phyloP scores from a whole-genome alignment of 1,140 invertebrate species.

The Dendroctonus ponderosae region DNA sequence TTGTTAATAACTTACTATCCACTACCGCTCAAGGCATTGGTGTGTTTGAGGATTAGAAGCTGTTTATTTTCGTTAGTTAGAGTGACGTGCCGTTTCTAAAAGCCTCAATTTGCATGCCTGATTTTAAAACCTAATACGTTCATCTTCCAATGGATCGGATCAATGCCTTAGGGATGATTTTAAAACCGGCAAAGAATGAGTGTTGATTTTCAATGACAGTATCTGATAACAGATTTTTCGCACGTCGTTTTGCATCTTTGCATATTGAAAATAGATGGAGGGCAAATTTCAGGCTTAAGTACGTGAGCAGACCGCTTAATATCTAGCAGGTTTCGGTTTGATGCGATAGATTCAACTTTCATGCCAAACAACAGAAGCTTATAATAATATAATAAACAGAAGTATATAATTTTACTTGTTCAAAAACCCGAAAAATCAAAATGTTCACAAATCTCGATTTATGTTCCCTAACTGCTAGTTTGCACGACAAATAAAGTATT shows the following conservation, averaged over 20 bases:
- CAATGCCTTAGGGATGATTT: slow-evolving; percentile 34
- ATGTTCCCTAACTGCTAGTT: too few relatives aligned
- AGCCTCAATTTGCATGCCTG: slow-evolving; percentile 16
- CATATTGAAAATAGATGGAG: slow-evolving; percentile 6
- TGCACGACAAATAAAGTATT: too few relatives aligned
- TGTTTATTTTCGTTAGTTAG: too few relatives aligned
- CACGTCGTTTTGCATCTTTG: slow-evolving; percentile 35
- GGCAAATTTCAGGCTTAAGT: slow-evolving; percentile 10
- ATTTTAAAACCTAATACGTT: slow-evolving; percentile 20
- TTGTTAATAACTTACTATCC: neutral
- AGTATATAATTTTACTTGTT: too few relatives aligned
- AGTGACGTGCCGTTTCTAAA: too few relatives aligned
- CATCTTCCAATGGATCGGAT: slow-evolving; percentile 9
- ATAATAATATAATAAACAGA: too few relatives aligned
- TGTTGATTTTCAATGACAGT: slow-evolving; percentile 48
- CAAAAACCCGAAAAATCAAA: too few relatives aligned
- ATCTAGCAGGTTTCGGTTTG: neutral
- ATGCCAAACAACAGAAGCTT: neutral
- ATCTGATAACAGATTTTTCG: slow-evolving; percentile 36
- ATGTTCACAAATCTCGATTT: too few relatives aligned
- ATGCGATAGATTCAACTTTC: neutral
- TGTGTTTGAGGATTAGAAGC: too few relatives aligned
- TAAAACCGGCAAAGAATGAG: slow-evolving; percentile 48
- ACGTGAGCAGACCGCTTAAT: slow-evolving; percentile 15
- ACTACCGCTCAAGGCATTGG: neutral